These are phyloP conservation scores for Acanthosepion pharaonis DNA, from an alignment of 2,888 invertebrate species.

Conservation along the genomic window DNA sequence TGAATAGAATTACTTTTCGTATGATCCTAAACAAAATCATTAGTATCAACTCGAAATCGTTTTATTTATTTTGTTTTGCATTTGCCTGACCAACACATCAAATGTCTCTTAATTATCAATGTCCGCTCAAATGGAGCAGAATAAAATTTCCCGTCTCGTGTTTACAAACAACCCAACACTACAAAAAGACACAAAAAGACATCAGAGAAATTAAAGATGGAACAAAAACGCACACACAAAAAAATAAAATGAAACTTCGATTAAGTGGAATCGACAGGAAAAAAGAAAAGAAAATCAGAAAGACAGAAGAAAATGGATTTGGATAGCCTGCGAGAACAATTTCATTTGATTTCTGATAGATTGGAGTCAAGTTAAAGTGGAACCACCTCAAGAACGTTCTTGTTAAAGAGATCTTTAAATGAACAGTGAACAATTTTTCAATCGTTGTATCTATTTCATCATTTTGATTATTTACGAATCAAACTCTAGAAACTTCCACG, in stretches of 20 bases:
- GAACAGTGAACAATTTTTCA: not conserved
- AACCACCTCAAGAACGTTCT: not conserved
- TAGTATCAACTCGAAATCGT: too few species aligned
- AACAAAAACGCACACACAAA: too few species aligned
- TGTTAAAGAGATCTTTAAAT: not conserved
- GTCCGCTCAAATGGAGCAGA: not conserved
- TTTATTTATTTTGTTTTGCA: not conserved
- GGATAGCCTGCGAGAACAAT: not conserved
- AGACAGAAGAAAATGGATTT: not conserved
- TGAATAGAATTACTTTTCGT: too few species aligned
- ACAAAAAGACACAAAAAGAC: not conserved
- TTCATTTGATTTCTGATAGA: conserved; percentile 18
- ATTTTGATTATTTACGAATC: too few species aligned
- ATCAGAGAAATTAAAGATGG: too few species aligned
- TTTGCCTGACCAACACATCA: not conserved
- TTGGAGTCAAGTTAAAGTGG: not conserved
- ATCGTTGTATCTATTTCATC: not conserved
- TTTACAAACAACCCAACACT: not conserved
- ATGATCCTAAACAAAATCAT: too few species aligned
- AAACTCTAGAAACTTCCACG: too few species aligned
- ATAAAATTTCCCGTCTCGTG: not conserved
- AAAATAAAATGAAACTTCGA: too few species aligned
- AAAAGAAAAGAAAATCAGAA: not conserved
- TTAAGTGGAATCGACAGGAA: too few species aligned
- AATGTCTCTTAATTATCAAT: conserved; percentile 15